phyloP scores from a whole-genome alignment of 2,113 vertebrate species.

The Chiloscyllium plagiosum region DNA sequence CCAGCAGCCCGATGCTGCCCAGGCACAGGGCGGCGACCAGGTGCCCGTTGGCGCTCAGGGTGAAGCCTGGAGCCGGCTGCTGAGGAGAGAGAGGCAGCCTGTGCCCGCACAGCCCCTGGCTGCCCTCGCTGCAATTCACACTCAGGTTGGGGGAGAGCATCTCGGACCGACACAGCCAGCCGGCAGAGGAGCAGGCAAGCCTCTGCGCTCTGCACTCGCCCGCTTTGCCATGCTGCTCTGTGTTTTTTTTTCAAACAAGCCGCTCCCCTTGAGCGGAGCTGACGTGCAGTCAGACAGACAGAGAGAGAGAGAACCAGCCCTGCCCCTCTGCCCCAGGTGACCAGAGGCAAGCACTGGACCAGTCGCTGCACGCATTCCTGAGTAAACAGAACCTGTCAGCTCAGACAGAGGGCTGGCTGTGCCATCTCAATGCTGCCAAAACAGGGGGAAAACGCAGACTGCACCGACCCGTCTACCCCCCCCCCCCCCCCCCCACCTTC shows the following conservation, averaged over 20 bases:
- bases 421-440: background rate
- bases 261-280: background rate
- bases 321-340: background rate
- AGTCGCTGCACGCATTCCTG: too few relatives aligned
- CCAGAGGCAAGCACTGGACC: too few relatives aligned
- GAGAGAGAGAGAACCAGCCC: background rate
- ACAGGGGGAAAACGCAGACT: background rate
- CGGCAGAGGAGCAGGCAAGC: too few relatives aligned
- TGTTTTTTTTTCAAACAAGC: background rate
- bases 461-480: too few relatives aligned
- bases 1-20: constrained; percentile 58
- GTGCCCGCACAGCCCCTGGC: constrained; percentile 46
- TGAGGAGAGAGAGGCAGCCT: constrained; percentile 41
- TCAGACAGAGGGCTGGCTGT: too few relatives aligned
- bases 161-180: background rate
- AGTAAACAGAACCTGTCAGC: too few relatives aligned
- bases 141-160: constrained; percentile 60
- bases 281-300: background rate
- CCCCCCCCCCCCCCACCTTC: too few relatives aligned
- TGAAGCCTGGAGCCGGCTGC: constrained; percentile 44
- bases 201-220: too few relatives aligned
- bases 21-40: constrained; percentile 60
- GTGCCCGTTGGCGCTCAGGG: constrained; percentile 60
- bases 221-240: background rate
- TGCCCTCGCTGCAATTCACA: constrained; percentile 51